Evolutionary conservation across 64 coral and sea anemone genomes (phyloP), one percentile per base, ranked within the genome.

Genomic region (Astreopora myriophthalma): DNA sequence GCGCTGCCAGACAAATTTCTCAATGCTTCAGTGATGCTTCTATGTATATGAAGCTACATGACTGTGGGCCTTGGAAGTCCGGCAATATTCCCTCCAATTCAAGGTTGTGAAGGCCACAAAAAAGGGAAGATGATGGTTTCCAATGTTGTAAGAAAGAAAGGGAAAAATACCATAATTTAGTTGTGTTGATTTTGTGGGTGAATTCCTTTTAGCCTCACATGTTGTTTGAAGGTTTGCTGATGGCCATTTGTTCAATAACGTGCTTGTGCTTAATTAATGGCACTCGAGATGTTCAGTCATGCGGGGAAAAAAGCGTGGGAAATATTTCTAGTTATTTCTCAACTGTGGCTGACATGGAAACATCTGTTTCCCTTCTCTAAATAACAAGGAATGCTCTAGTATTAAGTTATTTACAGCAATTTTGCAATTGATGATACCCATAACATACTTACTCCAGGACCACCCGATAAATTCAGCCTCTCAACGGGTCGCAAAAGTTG

Each of bases 301-400:
- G 57, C 79, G 79, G 35, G 31, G 32, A 22, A 24, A 22, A 64
- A 57, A 33, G 22, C 79, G 79, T 83, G 79, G 57, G 79, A 83
- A 83, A 33, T 57, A 40, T 78, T 51, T 16, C 8, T 25, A 55
- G 51, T 16, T 55, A 10, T 55, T 55, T 55, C 51, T 55, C 22
- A 64, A 26, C 61, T 23, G 22, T 26, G 20, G 5, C 20, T 10
- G 23, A 26, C 24, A 64, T 22, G 17, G 52, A n/a, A 37, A 83
- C 52, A 8, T 64, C 3, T 26, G 22, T 10, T 26, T 26, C 22
- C 5, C 23, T 24, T 26, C 17, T 64, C 23, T 0, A 24, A 16
- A 26, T 7, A 6, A 26, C 8, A 9, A 64, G 22, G 24, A 26
- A 64, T 26, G 23, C 7, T 64, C 23, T 17, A 5, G 61, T 64